Percentiles rank a stretch among this genome's conserved stretches.
Conservation (phyloP, 2,888 invertebrate genomes). For the Opisthograptis luteolata region DNA sequence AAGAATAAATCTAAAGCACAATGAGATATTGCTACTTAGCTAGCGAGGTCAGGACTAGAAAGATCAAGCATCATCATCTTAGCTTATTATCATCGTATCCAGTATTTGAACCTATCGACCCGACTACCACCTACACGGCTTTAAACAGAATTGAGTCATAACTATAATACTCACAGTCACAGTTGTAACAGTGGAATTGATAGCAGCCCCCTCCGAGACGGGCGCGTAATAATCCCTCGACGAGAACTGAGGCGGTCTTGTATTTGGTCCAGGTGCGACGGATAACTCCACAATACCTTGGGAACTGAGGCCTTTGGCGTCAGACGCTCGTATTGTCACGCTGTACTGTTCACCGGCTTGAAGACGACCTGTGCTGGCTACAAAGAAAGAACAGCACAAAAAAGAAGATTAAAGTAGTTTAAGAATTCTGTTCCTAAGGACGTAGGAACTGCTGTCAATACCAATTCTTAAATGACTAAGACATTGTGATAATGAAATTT, state of each 20-base stretch:
- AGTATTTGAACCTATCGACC: no score
- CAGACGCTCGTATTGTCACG: constrained; percentile 93
- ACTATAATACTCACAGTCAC: constrained; percentile 81
- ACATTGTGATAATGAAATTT: no score
- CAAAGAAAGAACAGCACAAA: constrained; percentile 14
- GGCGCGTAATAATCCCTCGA: constrained; percentile 93
- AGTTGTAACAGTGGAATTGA: constrained; percentile 93
- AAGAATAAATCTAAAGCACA: no score
- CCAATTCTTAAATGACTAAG: no score
- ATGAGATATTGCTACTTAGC: no score
- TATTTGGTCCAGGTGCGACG: constrained; percentile 93
- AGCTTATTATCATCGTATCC: no score
- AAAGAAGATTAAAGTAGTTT: neutral
- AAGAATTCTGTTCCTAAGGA: no score
- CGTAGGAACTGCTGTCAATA: no score
- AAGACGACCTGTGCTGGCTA: constrained; percentile 90
- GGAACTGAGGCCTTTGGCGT: constrained; percentile 90
- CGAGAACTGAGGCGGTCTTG: constrained; percentile 91
- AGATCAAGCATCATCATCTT: no score
- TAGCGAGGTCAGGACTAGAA: no score
- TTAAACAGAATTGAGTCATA: constrained; percentile 1
- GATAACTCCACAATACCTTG: constrained; percentile 94
- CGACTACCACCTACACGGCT: no score
- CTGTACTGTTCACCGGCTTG: constrained; percentile 95
- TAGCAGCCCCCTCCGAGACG: constrained; percentile 94